Percentiles rank a stretch among this genome's conserved stretches.
Conservation (phyloP, 2,113 vertebrate genomes). For the Anolis sagrei region DNA sequence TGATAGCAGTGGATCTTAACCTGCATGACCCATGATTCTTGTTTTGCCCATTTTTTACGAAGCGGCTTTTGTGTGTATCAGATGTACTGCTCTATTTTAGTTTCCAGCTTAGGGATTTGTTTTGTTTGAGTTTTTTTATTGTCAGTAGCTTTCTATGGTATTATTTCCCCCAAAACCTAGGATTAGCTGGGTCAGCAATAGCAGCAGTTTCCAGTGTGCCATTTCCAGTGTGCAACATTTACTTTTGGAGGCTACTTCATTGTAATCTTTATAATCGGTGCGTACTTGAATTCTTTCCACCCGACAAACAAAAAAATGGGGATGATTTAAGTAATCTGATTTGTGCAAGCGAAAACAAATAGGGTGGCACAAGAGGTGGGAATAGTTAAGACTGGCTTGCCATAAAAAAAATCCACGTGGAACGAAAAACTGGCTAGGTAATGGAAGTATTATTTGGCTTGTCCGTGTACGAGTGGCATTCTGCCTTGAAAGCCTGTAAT, state of each 20-base stretch:
- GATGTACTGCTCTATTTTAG: too few species aligned
- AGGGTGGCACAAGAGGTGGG: background rate
- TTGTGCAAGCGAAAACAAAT: too few species aligned
- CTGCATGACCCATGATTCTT: too few species aligned
- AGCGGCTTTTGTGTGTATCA: too few species aligned
- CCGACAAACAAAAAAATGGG: background rate
- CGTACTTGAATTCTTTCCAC: background rate
- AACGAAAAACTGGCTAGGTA: background rate
- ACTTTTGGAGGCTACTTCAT: too few species aligned
- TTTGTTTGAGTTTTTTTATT: background rate
- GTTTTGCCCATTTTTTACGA: too few species aligned
- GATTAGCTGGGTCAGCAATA: background rate
- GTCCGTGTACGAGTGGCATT: background rate
- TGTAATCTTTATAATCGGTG: background rate
- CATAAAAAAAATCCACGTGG: too few species aligned
- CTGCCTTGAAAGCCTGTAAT: background rate
- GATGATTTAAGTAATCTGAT: background rate
- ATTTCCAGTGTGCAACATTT: too few species aligned
- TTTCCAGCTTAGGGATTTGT: too few species aligned
- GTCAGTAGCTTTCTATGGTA: background rate
- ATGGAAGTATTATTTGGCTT: background rate
- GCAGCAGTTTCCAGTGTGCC: too few species aligned
- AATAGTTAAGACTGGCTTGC: background rate
- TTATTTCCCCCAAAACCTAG: background rate
- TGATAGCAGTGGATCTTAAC: too few species aligned